Evolutionary conservation across 2,113 vertebrate genomes (phyloP).

Genomic region (Poicephalus gulielmi): DNA sequence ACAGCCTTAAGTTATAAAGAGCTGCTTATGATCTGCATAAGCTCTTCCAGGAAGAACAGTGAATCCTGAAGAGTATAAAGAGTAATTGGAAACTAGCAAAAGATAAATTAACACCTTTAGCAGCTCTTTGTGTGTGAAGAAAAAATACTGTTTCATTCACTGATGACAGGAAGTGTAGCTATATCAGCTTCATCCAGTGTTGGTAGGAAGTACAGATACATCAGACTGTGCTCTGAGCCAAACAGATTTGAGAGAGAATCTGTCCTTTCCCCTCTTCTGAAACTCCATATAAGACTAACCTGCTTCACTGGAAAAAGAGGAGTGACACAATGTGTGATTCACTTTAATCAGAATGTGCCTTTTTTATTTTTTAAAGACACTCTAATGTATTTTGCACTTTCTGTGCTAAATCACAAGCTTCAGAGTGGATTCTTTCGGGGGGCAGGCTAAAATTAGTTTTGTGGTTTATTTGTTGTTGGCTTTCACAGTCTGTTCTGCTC

Average conservation of each 20-base stretch:
- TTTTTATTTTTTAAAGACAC: background rate
- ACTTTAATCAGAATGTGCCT: background rate
- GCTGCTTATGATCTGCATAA: background rate
- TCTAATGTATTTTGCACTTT: background rate
- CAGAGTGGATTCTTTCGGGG: background rate
- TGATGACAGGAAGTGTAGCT: background rate
- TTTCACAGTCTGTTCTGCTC: background rate
- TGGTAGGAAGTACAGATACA: background rate
- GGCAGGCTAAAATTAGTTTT: background rate
- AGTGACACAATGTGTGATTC: background rate
- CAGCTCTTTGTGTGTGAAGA: background rate
- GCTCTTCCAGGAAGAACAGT: background rate
- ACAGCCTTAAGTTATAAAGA: background rate
- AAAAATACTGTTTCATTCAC: background rate
- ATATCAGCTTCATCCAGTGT: background rate
- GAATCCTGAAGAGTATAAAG: background rate
- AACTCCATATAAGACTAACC: background rate
- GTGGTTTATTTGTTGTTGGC: background rate
- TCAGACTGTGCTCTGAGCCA: background rate
- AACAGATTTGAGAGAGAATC: background rate
- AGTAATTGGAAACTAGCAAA: background rate
- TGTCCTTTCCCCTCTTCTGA: background rate
- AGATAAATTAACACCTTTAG: background rate
- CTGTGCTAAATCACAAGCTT: background rate
- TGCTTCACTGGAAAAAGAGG: background rate